Base-by-base conservation (phyloP, 1,140 invertebrate genomes). In the Drosophila subobscura region DNA sequence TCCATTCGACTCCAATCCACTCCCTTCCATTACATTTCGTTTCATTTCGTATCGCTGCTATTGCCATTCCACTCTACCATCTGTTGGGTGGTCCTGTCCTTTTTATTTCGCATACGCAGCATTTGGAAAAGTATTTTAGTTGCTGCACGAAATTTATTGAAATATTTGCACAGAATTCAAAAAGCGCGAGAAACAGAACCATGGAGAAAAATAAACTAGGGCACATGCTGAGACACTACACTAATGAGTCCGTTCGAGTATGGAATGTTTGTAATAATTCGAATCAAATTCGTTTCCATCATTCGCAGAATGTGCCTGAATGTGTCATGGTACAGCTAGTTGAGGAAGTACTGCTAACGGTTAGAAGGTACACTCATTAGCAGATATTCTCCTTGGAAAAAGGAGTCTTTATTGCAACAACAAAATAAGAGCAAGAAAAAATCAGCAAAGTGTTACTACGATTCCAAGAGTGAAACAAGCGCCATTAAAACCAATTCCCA, bases 31-130 rank as follows among this genome's bases (percentile, higher is more conserved):
- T 47, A 23, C 57, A 52, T 42, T 42, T 14, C 42, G 37, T 33
- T 49, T 8, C 25, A 22, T 47, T 49, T 56, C 42, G 52, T 46
- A 50, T 58, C 53, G 44, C 7, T 37, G 25, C 5, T 27, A 27
- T 52, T 44, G 49, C 52, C 72, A 75, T 42, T 47, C 55, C 44
- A 23, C 59, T 61, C n/a, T 40, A 55, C 66, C 75, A 67, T 63
- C 47, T 72, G 73, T 63, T 70, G 73, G 60, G 74, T 75, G 79
- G 71, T 70, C 76, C 72, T 66, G 64, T 63, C 55, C 61, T 46
- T 77, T 86, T 86, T 73, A 85, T 86, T 80, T 72, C 59, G 65
- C 79, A 84, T 55, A 71, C 64, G 54, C 63, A 68, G 22, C 25
- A 45, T 37, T 37, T 37, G 33, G 22, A 14, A 4, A 6, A 12